Evolutionary conservation across 2,888 invertebrate species (phyloP).

Genomic region (Byasa hedistus): DNA sequence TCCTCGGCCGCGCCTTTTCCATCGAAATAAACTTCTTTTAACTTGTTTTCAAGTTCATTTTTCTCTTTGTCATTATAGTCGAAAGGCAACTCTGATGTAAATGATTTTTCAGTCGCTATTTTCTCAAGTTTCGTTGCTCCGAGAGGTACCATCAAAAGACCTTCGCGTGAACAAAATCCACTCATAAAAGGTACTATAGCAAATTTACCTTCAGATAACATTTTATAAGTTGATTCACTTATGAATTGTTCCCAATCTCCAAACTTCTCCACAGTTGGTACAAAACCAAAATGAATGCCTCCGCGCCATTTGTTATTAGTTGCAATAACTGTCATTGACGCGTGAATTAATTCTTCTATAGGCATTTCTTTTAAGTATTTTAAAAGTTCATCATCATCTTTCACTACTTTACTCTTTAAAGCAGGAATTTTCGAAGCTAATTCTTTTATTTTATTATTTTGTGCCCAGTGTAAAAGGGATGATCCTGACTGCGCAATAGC

Average conservation of each 20-base stretch:
- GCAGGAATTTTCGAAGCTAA: slow-evolving; percentile 55
- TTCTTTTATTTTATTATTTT: slow-evolving; percentile 50
- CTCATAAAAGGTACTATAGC: slow-evolving; percentile 71
- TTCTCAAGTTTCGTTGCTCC: slow-evolving; percentile 40
- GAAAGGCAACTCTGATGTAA: slow-evolving; percentile 57
- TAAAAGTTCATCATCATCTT: slow-evolving; percentile 49
- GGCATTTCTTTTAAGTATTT: slow-evolving; percentile 55
- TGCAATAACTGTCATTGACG: slow-evolving; percentile 48
- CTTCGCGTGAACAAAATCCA: slow-evolving; percentile 73
- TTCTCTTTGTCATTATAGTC: slow-evolving; percentile 46
- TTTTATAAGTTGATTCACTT: slow-evolving; percentile 57
- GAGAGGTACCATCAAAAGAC: slow-evolving; percentile 55
- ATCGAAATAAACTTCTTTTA: slow-evolving; percentile 71
- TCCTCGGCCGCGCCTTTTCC: slow-evolving; percentile 54
- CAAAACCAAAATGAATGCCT: slow-evolving; percentile 70
- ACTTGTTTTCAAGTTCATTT: slow-evolving; percentile 46
- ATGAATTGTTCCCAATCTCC: slow-evolving; percentile 70
- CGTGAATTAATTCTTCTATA: slow-evolving; percentile 51
- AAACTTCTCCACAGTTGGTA: slow-evolving; percentile 63
- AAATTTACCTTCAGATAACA: slow-evolving; percentile 63
- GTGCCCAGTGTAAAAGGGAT: slow-evolving; percentile 72
- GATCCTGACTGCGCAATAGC: slow-evolving; percentile 78
- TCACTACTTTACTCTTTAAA: slow-evolving; percentile 43
- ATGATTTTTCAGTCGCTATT: slow-evolving; percentile 47
- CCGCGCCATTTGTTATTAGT: slow-evolving; percentile 47